Conservation (phyloP, 2,888 invertebrate genomes). For the Synanthedon myopaeformis region DNA sequence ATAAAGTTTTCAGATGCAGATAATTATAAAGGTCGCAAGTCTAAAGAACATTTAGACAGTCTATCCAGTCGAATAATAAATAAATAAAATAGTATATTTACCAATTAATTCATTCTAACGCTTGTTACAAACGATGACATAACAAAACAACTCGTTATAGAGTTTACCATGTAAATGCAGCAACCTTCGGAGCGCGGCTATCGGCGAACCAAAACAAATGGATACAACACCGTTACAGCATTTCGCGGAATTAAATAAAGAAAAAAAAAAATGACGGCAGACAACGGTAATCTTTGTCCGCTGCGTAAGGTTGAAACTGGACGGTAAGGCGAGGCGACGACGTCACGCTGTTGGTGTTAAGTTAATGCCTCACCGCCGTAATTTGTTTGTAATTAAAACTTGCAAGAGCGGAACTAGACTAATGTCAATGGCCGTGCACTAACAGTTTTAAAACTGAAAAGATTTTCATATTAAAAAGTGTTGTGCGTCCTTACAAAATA, state of each 20-base stretch:
- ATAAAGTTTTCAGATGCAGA: no score
- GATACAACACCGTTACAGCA: constrained; percentile 59
- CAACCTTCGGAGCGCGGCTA: constrained; percentile 17
- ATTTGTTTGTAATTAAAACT: constrained; percentile 32
- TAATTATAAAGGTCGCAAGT: no score
- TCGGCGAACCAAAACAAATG: constrained; percentile 60
- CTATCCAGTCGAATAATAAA: no score
- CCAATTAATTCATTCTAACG: no score
- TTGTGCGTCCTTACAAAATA: background rate
- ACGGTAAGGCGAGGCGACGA: constrained; percentile 32
- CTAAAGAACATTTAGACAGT: no score
- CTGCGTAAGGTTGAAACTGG: constrained; percentile 40
- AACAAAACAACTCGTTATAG: background rate
- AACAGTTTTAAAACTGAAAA: background rate
- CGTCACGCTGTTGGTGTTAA: constrained; percentile 25
- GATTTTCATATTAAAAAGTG: background rate
- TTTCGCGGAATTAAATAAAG: constrained; percentile 62
- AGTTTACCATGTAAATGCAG: constrained; percentile 9
- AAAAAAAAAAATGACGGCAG: constrained; percentile 41
- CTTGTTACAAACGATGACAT: background rate
- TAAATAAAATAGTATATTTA: no score
- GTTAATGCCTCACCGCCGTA: constrained; percentile 7
- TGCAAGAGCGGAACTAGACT: constrained; percentile 20
- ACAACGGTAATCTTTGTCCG: constrained; percentile 62
- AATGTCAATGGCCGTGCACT: constrained; percentile 15